Conservation (phyloP, 2,113 vertebrate species). For the Xiphophorus maculatus region DNA sequence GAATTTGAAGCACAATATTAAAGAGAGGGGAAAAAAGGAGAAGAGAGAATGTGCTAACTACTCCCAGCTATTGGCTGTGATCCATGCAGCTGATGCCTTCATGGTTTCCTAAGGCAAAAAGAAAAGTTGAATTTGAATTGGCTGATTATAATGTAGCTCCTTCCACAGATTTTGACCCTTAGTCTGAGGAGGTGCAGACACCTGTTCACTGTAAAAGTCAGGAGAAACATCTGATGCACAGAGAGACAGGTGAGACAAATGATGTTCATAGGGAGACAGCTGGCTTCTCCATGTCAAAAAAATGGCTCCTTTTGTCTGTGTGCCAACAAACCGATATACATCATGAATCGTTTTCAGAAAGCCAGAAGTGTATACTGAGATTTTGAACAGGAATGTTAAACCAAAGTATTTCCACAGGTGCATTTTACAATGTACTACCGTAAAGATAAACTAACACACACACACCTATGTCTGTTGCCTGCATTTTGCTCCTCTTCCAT, state of each 20-base stretch:
- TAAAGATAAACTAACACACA: no score
- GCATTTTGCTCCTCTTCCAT: slow-evolving; percentile 6
- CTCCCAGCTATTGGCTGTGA: background rate
- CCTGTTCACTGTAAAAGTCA: slow-evolving; percentile 47
- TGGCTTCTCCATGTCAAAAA: slow-evolving; percentile 27
- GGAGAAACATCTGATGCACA: slow-evolving; percentile 37
- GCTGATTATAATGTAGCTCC: slow-evolving; percentile 41
- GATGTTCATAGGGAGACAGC: slow-evolving; percentile 48
- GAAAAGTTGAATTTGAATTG: slow-evolving; percentile 51
- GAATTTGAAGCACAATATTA: background rate
- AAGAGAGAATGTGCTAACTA: background rate
- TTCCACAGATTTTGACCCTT: slow-evolving; percentile 34
- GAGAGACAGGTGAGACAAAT: slow-evolving; percentile 48
- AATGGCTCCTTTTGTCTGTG: slow-evolving; percentile 48
- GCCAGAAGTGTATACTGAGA: slow-evolving; percentile 12
- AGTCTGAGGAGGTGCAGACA: slow-evolving; percentile 33
- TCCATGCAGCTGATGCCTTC: slow-evolving; percentile 12
- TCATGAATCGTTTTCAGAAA: slow-evolving; percentile 37
- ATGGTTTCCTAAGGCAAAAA: slow-evolving; percentile 14
- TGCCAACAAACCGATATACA: slow-evolving; percentile 44
- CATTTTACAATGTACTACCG: background rate
- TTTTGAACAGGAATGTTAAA: slow-evolving; percentile 6
- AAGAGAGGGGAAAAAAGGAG: background rate
- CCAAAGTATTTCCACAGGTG: slow-evolving; percentile 7
- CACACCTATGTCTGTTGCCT: background rate